A percentile compares a stretch with the other conserved stretches of the same genome.
Conservation (phyloP, 2,797 vertebrate species). For the Garrulus glandarius region DNA sequence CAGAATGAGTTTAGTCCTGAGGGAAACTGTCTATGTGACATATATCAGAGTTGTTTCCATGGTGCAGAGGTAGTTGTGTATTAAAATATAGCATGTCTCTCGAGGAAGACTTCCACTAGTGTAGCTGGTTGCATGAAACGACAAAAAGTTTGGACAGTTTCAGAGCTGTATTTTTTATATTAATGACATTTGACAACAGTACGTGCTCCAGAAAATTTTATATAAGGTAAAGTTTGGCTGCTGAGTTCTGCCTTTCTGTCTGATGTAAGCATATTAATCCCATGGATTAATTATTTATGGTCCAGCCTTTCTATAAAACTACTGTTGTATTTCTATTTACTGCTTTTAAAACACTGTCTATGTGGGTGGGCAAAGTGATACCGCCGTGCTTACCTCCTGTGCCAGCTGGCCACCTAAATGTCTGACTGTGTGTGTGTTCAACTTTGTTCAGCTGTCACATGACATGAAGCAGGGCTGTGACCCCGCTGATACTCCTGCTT, state of each 20-base stretch:
- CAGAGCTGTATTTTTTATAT: not conserved
- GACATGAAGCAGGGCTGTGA: constrained; percentile 78
- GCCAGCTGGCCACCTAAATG: constrained; percentile 74
- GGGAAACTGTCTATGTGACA: not conserved
- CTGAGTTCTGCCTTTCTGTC: constrained; percentile 1
- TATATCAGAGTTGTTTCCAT: not conserved
- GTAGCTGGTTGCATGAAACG: not conserved
- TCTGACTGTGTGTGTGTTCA: constrained; percentile 76
- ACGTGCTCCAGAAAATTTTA: not conserved
- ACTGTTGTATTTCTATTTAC: constrained; percentile 59
- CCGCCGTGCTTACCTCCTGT: constrained; percentile 9
- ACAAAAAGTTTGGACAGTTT: not conserved
- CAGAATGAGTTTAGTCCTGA: not conserved
- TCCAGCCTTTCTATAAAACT: constrained; percentile 56
- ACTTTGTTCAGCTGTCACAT: constrained; percentile 43
- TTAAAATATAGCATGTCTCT: not conserved
- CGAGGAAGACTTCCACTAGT: not conserved
- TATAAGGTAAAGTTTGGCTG: not conserved
- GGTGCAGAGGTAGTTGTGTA: not conserved
- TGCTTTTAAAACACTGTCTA: constrained; percentile 21
- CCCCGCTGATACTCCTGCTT: constrained; percentile 70
- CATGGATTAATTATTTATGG: constrained; percentile 63
- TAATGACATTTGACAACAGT: not conserved
- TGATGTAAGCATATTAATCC: constrained; percentile 40
- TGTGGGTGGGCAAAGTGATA: constrained; percentile 74